These are phyloP conservation scores for Troilus luridus DNA, from an alignment of 2,888 invertebrate species.

Conservation along the genomic window DNA sequence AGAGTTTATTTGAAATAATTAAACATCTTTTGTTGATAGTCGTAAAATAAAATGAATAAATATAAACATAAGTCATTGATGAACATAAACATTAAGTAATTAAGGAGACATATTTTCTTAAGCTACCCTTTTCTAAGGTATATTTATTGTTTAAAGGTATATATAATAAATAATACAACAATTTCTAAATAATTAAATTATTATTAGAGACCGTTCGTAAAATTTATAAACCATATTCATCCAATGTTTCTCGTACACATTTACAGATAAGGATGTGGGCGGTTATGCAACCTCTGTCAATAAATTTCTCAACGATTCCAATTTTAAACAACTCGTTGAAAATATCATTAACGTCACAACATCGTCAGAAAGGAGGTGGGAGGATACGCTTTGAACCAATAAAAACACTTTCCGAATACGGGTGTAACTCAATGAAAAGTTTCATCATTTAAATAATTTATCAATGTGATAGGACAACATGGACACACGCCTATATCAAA, in stretches of 20 bases:
- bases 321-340: background rate
- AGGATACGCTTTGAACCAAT: background rate
- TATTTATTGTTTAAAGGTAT: too few relatives aligned
- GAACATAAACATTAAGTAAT: too few relatives aligned
- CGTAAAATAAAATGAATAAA: too few relatives aligned
- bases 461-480: background rate
- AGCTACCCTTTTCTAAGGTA: too few relatives aligned
- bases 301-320: background rate
- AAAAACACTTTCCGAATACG: background rate
- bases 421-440: background rate
- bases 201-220: background rate
- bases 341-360: background rate
- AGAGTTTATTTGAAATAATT: too few relatives aligned
- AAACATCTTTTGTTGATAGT: too few relatives aligned
- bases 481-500: too few relatives aligned
- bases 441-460: background rate
- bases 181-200: too few relatives aligned
- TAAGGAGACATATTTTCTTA: too few relatives aligned
- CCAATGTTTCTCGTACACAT: background rate
- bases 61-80: too few relatives aligned
- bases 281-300: constrained; percentile 14
- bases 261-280: background rate
- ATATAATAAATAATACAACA: too few relatives aligned
- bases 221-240: background rate
- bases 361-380: background rate